Evolutionary conservation across 2,797 vertebrate species (phyloP), one percentile per base, ranked within the genome.

Genomic region (Sebastes vulpes): DNA sequence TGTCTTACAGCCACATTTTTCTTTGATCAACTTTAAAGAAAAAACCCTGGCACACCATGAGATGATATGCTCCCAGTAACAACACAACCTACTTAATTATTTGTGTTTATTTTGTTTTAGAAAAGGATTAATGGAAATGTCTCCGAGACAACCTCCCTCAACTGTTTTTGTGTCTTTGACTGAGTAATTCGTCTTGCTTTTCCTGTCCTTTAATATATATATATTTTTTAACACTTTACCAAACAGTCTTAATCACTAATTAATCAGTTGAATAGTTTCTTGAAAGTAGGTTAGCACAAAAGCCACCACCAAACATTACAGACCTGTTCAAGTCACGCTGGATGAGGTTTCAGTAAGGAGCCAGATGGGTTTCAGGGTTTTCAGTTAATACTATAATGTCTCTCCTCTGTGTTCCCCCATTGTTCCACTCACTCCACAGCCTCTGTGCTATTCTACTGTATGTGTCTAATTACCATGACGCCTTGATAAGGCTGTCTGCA

Each of bases 321-420:
- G 31, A 74, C 10, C 31, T 12, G 58, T 82, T 83, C 53, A 63
- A 79, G 82, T 87, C 77, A 83, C 4, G 3, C 74, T 53, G 73
- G 77, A 85, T 86, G 82, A 92, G 88, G 82, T 89, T 91, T 91
- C 86, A 87, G 65, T 58, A 67, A 87, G 61, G 72, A 77, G 59
- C 53, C 76, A 86, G 75, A 87, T 79, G 74, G 68, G 65, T 86
- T 79, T 85, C 89, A 77, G 58, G 46, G 66, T 67, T 87, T 86
- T 81, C 61, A 25, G 56, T 79, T 80, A 78, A 90, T 78, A 42
- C 75, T 57, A 32, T 77, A 81, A 84, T 72, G 59, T 46, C 57
- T 74, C 81, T 82, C 63, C 66, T 78, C 23, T 70, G 59, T 50
- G 73, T 77, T 29, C 54, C 61, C 54, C 23, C 69, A 56, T 76